These are phyloP conservation scores for Branchinecta lynchi DNA, from an alignment of 1,140 invertebrate genomes.

Conservation along the genomic window DNA sequence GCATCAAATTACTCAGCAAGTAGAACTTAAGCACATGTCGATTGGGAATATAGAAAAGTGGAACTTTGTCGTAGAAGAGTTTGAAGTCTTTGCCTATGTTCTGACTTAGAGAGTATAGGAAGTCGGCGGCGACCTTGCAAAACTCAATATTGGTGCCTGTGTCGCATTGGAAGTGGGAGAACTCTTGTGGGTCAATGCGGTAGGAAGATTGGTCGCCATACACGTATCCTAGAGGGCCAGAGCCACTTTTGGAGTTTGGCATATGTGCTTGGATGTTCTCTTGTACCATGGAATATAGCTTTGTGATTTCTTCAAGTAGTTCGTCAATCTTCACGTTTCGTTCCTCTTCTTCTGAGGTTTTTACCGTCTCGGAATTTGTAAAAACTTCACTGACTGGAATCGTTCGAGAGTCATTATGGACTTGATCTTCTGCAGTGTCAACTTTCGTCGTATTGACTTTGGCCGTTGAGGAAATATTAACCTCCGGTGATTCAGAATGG, in stretches of 20 bases:
- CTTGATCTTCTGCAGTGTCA: no score
- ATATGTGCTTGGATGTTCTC: background rate
- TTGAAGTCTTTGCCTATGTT: slow-evolving; percentile 25
- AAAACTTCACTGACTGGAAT: no score
- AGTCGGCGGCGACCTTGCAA: slow-evolving; percentile 21
- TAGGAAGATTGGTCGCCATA: slow-evolving; percentile 15
- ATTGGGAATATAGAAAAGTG: slow-evolving; percentile 27
- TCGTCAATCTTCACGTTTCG: background rate
- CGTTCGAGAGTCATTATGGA: no score
- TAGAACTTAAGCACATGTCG: slow-evolving; percentile 24
- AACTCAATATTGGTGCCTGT: slow-evolving; percentile 20
- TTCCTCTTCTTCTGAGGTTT: no score
- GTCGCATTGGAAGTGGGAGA: slow-evolving; percentile 17
- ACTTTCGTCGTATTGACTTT: no score
- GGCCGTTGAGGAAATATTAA: no score
- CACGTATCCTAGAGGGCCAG: background rate
- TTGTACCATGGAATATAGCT: background rate
- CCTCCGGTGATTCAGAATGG: no score
- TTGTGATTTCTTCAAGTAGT: background rate
- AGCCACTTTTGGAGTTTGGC: background rate
- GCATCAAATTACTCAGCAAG: slow-evolving; percentile 26
- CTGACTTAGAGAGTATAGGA: slow-evolving; percentile 15
- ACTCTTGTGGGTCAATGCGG: slow-evolving; percentile 13
- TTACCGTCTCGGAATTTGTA: no score
- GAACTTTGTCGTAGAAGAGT: slow-evolving; percentile 26